A percentile compares a stretch with the other conserved stretches of the same genome.
phyloP scores from a whole-genome alignment of 2,888 invertebrate genomes.

The Amblyjoppa fuscipennis region DNA sequence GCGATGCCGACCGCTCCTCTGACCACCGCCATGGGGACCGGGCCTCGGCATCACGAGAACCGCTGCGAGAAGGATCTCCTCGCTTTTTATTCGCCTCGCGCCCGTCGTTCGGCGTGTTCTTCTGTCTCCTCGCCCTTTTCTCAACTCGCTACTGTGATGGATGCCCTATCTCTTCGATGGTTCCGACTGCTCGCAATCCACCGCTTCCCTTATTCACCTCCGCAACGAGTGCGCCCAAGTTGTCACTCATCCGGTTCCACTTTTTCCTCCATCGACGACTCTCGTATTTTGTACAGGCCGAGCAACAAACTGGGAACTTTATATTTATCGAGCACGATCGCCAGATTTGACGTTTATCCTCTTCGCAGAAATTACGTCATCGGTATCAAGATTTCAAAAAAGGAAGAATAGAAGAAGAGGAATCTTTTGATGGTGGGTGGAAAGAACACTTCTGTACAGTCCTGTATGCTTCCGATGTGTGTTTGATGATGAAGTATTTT shows the following conservation, averaged over 20 bases:
- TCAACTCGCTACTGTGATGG: conserved; percentile 26
- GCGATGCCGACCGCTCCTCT: conserved; percentile 61
- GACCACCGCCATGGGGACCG: conserved; percentile 34
- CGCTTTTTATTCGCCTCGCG: conserved; percentile 54
- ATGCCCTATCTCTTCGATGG: conserved; percentile 39
- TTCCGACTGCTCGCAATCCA: conserved; percentile 45
- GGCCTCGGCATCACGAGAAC: conserved; percentile 26
- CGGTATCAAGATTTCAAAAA: not conserved
- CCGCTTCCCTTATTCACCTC: conserved; percentile 45
- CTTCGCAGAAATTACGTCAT: not conserved
- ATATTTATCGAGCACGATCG: not conserved
- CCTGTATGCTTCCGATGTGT: not conserved
- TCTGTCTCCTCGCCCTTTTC: conserved; percentile 36
- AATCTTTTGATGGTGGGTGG: not conserved
- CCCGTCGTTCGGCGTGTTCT: conserved; percentile 40
- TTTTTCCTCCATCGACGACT: conserved; percentile 17
- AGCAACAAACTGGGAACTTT: not conserved
- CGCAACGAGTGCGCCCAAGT: conserved; percentile 9
- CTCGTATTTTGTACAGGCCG: not conserved
- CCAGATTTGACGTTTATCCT: not conserved
- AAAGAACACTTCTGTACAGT: not conserved
- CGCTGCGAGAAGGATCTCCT: conserved; percentile 30
- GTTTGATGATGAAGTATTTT: not conserved
- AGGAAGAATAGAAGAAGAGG: not conserved
- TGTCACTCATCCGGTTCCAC: not conserved